Conservation (phyloP, 1,140 invertebrate species). For the Caenorhabditis brenneri region DNA sequence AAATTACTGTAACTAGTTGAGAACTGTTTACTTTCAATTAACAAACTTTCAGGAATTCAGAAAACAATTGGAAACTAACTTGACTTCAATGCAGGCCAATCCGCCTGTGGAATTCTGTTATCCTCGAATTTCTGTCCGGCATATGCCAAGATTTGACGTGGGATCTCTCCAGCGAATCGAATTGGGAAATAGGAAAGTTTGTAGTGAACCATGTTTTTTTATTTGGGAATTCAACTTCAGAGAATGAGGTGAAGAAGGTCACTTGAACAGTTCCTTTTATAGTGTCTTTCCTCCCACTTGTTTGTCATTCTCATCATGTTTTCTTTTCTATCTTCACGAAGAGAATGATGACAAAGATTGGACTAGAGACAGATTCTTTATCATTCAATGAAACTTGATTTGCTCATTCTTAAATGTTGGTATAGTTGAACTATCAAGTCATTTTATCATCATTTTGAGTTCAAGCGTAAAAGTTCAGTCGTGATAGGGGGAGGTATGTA, state of each 20-base stretch:
- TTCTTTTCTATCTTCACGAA: not conserved
- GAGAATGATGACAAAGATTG: constrained; percentile 2
- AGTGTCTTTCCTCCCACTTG: not conserved
- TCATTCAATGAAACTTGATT: not conserved
- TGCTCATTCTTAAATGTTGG: not conserved
- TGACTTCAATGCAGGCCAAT: constrained; percentile 66
- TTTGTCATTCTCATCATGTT: constrained; percentile 14
- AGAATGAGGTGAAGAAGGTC: not conserved
- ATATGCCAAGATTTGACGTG: constrained; percentile 62
- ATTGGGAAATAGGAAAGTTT: constrained; percentile 45
- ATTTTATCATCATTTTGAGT: too few species aligned
- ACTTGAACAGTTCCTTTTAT: not conserved
- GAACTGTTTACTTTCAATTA: too few species aligned
- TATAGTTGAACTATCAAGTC: too few species aligned
- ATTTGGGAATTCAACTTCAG: not conserved
- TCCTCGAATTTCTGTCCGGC: constrained; percentile 68
- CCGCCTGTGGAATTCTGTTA: constrained; percentile 58
- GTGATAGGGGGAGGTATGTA: too few species aligned
- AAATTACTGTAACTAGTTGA: too few species aligned
- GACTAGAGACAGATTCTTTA: not conserved
- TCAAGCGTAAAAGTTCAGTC: too few species aligned
- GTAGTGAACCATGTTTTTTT: constrained; percentile 36
- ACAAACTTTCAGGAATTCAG: too few species aligned
- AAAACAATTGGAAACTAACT: too few species aligned
- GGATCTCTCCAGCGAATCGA: not conserved